phyloP scores from a whole-genome alignment of 2,888 invertebrate species.

The Drosophila atripex region DNA sequence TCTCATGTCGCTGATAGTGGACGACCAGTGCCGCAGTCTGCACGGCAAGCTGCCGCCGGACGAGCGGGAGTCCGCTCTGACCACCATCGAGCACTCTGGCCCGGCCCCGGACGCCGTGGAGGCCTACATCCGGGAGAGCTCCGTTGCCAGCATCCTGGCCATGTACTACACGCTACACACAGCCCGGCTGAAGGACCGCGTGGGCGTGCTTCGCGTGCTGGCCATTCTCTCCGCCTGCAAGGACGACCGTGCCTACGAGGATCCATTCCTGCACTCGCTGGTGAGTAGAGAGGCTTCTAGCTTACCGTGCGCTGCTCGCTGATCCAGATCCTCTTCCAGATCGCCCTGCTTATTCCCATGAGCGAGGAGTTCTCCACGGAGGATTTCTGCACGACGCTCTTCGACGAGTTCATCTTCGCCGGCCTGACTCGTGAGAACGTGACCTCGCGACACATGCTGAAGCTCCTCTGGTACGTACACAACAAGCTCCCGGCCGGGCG shows the following conservation, averaged over 20 bases:
- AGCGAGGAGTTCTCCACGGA: conserved; percentile 96
- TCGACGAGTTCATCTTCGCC: conserved; percentile 97
- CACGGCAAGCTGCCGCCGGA: conserved; percentile 95
- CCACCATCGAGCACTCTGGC: conserved; percentile 96
- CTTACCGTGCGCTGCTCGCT: conserved; percentile 1
- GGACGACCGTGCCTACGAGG: conserved; percentile 96
- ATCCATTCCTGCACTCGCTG: conserved; percentile 96
- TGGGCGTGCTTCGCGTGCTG: conserved; percentile 92
- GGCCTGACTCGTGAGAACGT: conserved; percentile 95
- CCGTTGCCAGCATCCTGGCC: conserved; percentile 95
- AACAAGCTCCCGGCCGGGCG: conserved; percentile 91
- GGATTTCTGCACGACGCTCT: conserved; percentile 97
- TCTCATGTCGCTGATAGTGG: conserved; percentile 96
- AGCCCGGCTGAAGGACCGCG: conserved; percentile 91
- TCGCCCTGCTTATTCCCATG: conserved; percentile 92
- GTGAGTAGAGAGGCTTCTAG: conserved; percentile 83
- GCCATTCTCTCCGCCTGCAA: conserved; percentile 95
- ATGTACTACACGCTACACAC: conserved; percentile 98
- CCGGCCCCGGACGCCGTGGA: conserved; percentile 97
- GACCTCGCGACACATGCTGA: conserved; percentile 92
- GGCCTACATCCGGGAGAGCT: conserved; percentile 95
- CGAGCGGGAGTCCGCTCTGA: conserved; percentile 96
- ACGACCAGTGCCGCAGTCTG: conserved; percentile 92
- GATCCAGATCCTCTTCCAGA: conserved; percentile 55
- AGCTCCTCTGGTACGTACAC: conserved; percentile 93